Percentiles rank a stretch among this genome's conserved stretches.
phyloP scores from a whole-genome alignment of 2,113 vertebrate species.

The Aix galericulata region DNA sequence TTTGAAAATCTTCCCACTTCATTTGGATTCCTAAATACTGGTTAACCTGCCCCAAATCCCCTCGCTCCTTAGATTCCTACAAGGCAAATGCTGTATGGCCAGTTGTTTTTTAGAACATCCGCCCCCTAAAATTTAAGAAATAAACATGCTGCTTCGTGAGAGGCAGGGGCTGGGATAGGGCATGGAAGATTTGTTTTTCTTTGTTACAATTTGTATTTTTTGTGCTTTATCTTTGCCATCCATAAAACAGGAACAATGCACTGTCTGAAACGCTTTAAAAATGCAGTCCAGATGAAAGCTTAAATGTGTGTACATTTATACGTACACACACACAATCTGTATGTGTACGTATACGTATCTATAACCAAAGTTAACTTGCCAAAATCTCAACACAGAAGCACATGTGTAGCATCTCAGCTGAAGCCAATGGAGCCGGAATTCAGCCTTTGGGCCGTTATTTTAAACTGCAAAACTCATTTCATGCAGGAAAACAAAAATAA shows the following conservation, averaged over 20 bases:
- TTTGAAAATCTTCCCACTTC: conserved; percentile 18
- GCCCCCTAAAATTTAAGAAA: neutral
- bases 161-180: neutral
- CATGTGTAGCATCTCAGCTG: neutral
- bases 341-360: neutral
- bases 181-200: neutral
- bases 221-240: conserved; percentile 41
- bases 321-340: neutral
- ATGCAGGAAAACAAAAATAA: conserved; percentile 43
- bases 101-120: neutral
- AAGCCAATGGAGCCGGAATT: neutral
- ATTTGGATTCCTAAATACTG: neutral
- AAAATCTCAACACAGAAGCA: conserved; percentile 11
- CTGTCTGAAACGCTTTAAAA: conserved; percentile 6
- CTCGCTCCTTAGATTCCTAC: neutral
- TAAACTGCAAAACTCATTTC: conserved; percentile 49
- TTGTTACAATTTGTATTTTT: neutral
- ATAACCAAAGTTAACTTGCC: neutral
- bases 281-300: conserved; percentile 39
- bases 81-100: neutral
- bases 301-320: neutral
- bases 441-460: conserved; percentile 52
- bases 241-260: conserved; percentile 17
- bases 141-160: neutral
- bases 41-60: neutral